phyloP scores from a whole-genome alignment of 2,797 vertebrate species.

The Muscicapa striata region DNA sequence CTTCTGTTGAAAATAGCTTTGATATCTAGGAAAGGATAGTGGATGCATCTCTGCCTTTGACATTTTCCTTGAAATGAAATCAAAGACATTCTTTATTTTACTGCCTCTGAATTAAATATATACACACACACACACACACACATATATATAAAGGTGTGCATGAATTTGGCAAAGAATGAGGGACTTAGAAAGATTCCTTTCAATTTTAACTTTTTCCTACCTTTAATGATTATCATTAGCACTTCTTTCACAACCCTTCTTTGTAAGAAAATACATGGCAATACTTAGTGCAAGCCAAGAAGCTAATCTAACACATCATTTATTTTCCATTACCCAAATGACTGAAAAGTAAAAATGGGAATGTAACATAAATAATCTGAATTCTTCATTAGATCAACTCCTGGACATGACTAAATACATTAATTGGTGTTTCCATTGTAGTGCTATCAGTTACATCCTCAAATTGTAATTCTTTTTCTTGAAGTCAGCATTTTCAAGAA shows the following conservation, averaged over 20 bases:
- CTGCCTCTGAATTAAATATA: neutral
- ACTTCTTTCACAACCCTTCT: neutral
- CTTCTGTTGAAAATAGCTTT: conserved; percentile 64
- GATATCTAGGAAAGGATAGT: conserved; percentile 54
- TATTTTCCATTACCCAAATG: neutral
- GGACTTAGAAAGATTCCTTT: conserved; percentile 7
- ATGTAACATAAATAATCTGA: neutral
- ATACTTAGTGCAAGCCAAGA: neutral
- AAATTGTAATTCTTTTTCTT: neutral
- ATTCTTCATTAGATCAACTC: neutral
- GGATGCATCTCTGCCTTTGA: neutral
- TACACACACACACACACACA: neutral
- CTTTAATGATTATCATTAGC: neutral
- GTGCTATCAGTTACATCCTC: neutral
- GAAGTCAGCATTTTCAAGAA: neutral
- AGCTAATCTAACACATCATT: neutral
- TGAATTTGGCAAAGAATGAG: neutral
- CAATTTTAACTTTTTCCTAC: neutral
- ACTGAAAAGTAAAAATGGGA: neutral
- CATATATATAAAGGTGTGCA: neutral
- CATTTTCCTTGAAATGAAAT: conserved; percentile 51
- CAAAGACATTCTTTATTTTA: conserved; percentile 35
- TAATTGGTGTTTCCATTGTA: neutral
- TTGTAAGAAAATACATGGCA: neutral
- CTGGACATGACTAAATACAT: neutral